Percentiles rank a stretch among this genome's conserved stretches.
phyloP scores from a whole-genome alignment of 2,888 invertebrate genomes.

The Rhogogaster chlorosoma region DNA sequence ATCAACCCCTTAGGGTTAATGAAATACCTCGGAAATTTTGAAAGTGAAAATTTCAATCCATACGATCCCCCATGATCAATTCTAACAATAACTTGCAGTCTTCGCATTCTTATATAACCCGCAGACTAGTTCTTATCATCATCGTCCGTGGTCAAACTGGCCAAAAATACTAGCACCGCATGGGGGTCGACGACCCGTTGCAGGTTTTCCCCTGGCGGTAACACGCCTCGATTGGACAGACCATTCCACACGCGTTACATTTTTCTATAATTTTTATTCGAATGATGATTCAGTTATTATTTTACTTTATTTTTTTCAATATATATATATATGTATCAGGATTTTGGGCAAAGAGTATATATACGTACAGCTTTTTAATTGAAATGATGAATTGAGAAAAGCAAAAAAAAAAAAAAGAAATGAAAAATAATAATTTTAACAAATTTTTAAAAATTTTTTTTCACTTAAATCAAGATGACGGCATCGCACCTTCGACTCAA shows the following conservation, averaged over 20 bases:
- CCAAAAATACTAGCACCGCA: neutral
- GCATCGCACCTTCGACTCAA: constrained; percentile 36
- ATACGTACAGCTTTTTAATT: neutral
- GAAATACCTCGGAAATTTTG: no score
- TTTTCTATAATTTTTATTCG: no score
- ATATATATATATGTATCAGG: neutral
- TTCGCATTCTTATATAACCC: neutral
- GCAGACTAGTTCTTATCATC: neutral
- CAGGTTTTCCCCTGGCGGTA: constrained; percentile 11
- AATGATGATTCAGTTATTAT: neutral
- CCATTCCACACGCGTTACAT: neutral
- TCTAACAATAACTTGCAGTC: no score
- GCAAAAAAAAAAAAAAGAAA: neutral
- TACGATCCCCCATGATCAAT: no score
- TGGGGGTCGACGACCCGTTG: constrained; percentile 11
- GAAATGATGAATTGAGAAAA: neutral
- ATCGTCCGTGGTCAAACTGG: constrained; percentile 4
- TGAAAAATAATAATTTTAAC: neutral
- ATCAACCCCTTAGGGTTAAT: no score
- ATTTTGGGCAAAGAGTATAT: neutral
- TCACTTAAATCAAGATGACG: constrained; percentile 20
- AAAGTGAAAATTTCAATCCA: no score
- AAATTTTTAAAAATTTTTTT: neutral
- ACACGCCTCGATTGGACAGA: neutral
- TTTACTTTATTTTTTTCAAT: neutral